A percentile compares a stretch with the other conserved stretches of the same genome.
Conservation (phyloP, 53 echinoderm and acorn worm genomes). For the Actinopyga echinites region DNA sequence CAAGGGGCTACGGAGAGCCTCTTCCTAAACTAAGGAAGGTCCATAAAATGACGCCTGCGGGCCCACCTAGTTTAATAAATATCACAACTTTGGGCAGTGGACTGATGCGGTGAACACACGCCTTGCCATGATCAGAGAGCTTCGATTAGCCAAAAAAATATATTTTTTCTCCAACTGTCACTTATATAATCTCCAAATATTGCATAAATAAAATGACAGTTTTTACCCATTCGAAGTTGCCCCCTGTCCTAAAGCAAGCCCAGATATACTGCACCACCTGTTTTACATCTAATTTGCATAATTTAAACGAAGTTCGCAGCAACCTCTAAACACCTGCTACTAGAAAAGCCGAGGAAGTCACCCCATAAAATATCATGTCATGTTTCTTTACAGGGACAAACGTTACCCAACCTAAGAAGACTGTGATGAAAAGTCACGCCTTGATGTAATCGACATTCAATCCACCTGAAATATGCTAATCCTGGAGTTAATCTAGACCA, state of each 20-base stretch:
- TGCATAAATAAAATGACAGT: slow-evolving; percentile 46
- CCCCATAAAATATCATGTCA: not conserved
- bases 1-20: not conserved
- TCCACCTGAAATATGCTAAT: not conserved
- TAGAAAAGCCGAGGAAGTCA: slow-evolving; percentile 9
- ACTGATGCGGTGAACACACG: not conserved
- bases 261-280: slow-evolving; percentile 6
- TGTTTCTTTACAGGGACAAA: too few species aligned
- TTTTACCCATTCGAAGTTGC: slow-evolving; percentile 15
- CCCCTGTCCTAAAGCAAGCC: slow-evolving; percentile 36
- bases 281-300: slow-evolving; percentile 44
- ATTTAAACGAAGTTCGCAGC: slow-evolving; percentile 24
- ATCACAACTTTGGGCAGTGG: slow-evolving; percentile 3
- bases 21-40: not conserved
- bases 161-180: slow-evolving; percentile 19
- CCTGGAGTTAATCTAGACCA: not conserved
- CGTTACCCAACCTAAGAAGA: too few species aligned
- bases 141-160: slow-evolving; percentile 36
- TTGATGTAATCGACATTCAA: too few species aligned
- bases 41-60: slow-evolving; percentile 23
- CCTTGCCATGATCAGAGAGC: slow-evolving; percentile 3
- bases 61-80: slow-evolving; percentile 1
- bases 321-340: slow-evolving; percentile 24
- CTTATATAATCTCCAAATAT: slow-evolving; percentile 34
- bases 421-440: too few species aligned